Evolutionary conservation across 2,113 vertebrate genomes (phyloP).

Genomic region (Dromaius novaehollandiae): DNA sequence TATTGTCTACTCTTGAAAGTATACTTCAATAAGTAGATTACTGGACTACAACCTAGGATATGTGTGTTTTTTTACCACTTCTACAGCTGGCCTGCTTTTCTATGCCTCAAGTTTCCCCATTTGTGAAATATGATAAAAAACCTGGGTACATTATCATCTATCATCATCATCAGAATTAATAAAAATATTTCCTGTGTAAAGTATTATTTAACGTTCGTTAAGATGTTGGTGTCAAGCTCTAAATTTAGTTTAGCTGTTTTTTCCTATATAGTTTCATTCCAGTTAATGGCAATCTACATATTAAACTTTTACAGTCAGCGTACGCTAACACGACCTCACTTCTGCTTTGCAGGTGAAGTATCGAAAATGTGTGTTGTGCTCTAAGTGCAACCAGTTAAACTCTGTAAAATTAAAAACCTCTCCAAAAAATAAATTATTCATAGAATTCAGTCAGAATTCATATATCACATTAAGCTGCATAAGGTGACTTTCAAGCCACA

Average conservation of each 20-base stretch:
- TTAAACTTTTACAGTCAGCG: background rate
- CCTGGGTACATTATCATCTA: background rate
- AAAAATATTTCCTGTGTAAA: background rate
- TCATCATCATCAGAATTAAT: background rate
- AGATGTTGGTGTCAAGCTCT: background rate
- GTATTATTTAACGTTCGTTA: background rate
- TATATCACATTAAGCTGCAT: background rate
- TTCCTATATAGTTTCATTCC: background rate
- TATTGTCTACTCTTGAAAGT: background rate
- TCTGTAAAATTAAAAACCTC: conserved; percentile 30
- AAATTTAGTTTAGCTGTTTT: background rate
- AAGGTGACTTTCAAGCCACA: conserved; percentile 13
- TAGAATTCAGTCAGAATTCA: conserved; percentile 39
- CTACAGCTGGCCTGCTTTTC: background rate
- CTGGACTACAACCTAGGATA: background rate
- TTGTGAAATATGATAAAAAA: background rate
- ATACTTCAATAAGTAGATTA: background rate
- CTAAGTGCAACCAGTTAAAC: background rate
- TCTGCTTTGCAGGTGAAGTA: background rate
- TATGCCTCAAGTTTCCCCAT: background rate
- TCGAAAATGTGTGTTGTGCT: background rate
- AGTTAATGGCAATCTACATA: background rate
- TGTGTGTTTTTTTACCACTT: background rate
- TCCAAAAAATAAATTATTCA: conserved; percentile 40
- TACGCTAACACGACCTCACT: background rate